These are phyloP conservation scores for Caenorhabditis parvicauda DNA, from an alignment of 2,888 invertebrate species.

Conservation along the genomic window DNA sequence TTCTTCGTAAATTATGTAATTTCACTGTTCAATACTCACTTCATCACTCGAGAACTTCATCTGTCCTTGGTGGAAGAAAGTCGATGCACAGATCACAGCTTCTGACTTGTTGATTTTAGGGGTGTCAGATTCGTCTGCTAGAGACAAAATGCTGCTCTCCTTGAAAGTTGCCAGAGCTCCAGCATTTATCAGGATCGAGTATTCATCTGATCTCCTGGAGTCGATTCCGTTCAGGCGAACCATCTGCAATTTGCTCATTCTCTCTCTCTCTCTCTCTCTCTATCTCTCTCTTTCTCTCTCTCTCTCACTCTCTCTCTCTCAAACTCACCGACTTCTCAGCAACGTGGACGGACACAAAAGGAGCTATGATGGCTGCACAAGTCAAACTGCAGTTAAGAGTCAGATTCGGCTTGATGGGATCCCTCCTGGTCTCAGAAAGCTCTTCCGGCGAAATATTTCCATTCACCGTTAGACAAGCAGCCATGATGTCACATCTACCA, in stretches of 20 bases:
- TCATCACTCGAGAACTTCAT: constrained; percentile 17
- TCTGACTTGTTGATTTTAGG: constrained; percentile 15
- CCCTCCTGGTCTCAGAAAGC: constrained; percentile 9
- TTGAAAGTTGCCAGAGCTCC: constrained; percentile 32
- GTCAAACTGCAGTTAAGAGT: constrained; percentile 28
- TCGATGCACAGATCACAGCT: constrained; percentile 37
- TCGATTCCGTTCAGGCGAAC: constrained; percentile 22
- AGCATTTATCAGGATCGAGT: constrained; percentile 33
- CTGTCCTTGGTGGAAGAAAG: constrained; percentile 36
- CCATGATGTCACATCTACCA: constrained; percentile 41
- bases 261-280: not conserved
- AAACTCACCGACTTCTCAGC: not conserved
- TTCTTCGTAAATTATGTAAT: too few relatives aligned
- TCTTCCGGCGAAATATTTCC: constrained; percentile 24
- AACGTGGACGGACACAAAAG: constrained; percentile 35
- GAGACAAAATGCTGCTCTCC: constrained; percentile 19
- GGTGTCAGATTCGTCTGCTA: constrained; percentile 12
- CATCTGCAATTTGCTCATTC: not conserved
- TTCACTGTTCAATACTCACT: not conserved
- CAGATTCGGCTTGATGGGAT: constrained; percentile 23
- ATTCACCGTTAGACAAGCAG: constrained; percentile 33
- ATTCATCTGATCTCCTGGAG: constrained; percentile 22
- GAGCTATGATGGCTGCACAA: constrained; percentile 35
- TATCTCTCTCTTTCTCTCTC: too few relatives aligned
- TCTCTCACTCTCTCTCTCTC: too few relatives aligned